A percentile compares a stretch with the other conserved stretches of the same genome.
These are phyloP conservation scores for Agapornis roseicollis DNA, from an alignment of 2,113 vertebrate species.

Conservation along the genomic window DNA sequence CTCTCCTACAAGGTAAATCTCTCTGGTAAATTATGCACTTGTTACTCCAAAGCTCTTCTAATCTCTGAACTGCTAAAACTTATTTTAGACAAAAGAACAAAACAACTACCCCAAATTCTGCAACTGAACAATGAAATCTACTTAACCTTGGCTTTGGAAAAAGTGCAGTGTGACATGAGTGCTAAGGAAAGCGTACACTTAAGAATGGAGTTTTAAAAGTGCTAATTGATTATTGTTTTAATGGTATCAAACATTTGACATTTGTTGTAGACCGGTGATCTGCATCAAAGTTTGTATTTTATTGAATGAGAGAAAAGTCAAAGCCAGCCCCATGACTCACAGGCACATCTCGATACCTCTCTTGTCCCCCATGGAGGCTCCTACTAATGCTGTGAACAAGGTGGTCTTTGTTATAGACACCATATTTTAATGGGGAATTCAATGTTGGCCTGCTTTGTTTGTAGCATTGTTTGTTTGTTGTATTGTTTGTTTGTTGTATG, in stretches of 20 bases:
- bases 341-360: not conserved
- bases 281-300: not conserved
- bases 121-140: not conserved
- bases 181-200: fast-evolving
- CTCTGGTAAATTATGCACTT: not conserved
- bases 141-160: not conserved
- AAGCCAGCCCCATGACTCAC: not conserved
- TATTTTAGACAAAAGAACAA: not conserved
- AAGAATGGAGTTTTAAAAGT: not conserved
- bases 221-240: not conserved
- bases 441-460: not conserved
- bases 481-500: not conserved
- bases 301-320: not conserved
- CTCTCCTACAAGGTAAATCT: not conserved
- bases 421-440: not conserved
- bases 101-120: not conserved
- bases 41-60: not conserved
- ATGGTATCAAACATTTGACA: not conserved
- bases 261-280: not conserved
- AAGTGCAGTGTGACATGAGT: not conserved
- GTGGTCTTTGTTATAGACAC: not conserved
- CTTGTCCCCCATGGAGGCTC: not conserved
- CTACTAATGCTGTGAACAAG: not conserved
- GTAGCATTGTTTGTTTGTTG: not conserved
- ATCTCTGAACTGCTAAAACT: not conserved